A percentile compares a stretch with the other conserved stretches of the same genome.
These are phyloP conservation scores for Philereme vetulata DNA, from an alignment of 2,888 invertebrate species.

Conservation along the genomic window DNA sequence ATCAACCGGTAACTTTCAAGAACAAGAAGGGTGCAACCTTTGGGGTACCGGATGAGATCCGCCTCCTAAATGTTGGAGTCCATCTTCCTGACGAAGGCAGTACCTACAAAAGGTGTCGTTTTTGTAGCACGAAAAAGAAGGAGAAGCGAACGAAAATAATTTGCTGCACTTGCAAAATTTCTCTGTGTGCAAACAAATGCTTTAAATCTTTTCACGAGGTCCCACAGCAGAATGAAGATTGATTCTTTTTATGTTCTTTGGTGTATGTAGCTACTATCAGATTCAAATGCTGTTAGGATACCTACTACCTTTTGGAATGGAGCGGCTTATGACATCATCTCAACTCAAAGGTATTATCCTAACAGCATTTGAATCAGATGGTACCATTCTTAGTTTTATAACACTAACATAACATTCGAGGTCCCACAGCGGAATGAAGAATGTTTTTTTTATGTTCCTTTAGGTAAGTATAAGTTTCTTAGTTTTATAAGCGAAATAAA, in stretches of 20 bases:
- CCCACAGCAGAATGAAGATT: background rate
- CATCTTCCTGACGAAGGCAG: constrained; percentile 3
- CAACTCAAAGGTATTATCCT: constrained; percentile 3
- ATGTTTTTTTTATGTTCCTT: too few species aligned
- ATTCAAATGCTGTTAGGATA: constrained; percentile 13
- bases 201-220: constrained; percentile 7
- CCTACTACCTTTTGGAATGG: constrained; percentile 10
- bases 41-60: constrained; percentile 4
- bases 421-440: too few species aligned
- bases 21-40: constrained; percentile 3
- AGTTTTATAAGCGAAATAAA: too few species aligned
- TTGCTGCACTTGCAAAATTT: constrained; percentile 4
- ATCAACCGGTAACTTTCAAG: background rate
- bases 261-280: constrained; percentile 14
- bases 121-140: constrained; percentile 7
- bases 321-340: constrained; percentile 3
- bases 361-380: background rate
- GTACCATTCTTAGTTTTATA: background rate
- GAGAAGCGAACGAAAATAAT: constrained; percentile 7
- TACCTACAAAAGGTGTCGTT: constrained; percentile 4
- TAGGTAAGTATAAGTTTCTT: too few species aligned
- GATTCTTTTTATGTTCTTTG: constrained; percentile 8
- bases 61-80: background rate
- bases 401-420: too few species aligned
- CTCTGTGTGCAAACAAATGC: constrained; percentile 8